Conservation (phyloP, 2,113 vertebrate species). For the Triplophysa dalaica region DNA sequence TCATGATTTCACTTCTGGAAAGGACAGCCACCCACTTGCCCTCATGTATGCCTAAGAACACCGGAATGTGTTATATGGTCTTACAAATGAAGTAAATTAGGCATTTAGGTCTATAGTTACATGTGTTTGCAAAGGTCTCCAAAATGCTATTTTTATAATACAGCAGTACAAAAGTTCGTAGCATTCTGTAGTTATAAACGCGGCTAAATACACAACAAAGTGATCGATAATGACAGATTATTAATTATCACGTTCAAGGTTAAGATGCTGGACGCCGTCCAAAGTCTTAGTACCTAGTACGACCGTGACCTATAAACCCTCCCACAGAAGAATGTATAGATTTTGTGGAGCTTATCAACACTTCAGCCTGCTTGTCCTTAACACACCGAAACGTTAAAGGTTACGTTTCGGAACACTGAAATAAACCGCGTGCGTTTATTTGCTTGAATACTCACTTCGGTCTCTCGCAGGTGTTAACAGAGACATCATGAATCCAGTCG, state of each 20-base stretch:
- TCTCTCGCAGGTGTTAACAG: slow-evolving; percentile 44
- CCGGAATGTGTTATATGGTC: background rate
- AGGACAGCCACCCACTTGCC: background rate
- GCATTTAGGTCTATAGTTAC: background rate
- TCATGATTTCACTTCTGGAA: background rate
- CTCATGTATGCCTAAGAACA: background rate
- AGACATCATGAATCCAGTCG: slow-evolving; percentile 34
- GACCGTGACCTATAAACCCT: background rate
- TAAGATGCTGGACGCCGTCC: background rate
- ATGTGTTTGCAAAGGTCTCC: background rate
- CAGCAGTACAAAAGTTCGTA: background rate
- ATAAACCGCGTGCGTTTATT: background rate
- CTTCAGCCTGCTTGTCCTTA: background rate
- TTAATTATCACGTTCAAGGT: background rate
- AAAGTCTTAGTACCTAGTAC: background rate
- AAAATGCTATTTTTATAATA: background rate
- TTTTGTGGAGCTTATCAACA: background rate
- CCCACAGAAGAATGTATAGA: background rate
- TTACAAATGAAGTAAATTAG: background rate
- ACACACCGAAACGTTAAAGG: background rate
- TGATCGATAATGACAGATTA: background rate
- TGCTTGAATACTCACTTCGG: slow-evolving; percentile 32
- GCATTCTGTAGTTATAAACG: too few species aligned
- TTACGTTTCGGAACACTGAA: background rate
- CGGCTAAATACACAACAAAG: background rate